Conservation (phyloP, 2,888 invertebrate genomes). For the Pandemis cinnamomeana region DNA sequence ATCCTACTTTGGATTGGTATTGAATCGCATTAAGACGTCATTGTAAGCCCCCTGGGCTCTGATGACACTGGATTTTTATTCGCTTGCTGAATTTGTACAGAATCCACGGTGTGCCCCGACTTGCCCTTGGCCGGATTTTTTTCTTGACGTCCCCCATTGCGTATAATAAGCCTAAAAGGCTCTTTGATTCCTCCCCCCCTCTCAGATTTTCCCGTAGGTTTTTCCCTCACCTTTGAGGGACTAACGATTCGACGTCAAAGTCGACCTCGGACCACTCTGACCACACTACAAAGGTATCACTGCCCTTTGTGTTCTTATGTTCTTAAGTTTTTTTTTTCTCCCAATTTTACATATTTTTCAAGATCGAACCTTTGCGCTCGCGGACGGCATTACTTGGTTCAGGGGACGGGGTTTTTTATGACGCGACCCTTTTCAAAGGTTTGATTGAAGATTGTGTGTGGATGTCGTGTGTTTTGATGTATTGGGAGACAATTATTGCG, state of each 20-base stretch:
- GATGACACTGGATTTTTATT: too few species aligned
- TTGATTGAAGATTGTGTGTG: slow-evolving; percentile 14
- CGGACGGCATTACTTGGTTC: slow-evolving; percentile 21
- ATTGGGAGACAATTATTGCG: neutral
- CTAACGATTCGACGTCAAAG: slow-evolving; percentile 63
- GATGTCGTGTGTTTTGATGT: slow-evolving; percentile 8
- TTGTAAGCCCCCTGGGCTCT: too few species aligned
- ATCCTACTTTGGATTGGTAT: too few species aligned
- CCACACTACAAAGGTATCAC: slow-evolving; percentile 54
- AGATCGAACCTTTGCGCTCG: slow-evolving; percentile 27
- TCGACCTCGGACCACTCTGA: slow-evolving; percentile 55
- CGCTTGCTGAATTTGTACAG: too few species aligned
- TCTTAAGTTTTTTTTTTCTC: slow-evolving; percentile 31
- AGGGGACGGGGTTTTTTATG: slow-evolving; percentile 9
- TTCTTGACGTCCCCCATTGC: slow-evolving; percentile 55
- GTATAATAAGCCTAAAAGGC: slow-evolving; percentile 78
- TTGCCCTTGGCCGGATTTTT: slow-evolving; percentile 17
- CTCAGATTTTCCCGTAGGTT: slow-evolving; percentile 61
- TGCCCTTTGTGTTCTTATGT: slow-evolving; percentile 47
- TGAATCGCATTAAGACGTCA: too few species aligned
- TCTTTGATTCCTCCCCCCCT: slow-evolving; percentile 68
- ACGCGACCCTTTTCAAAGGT: slow-evolving; percentile 21
- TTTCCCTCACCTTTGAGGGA: slow-evolving; percentile 69
- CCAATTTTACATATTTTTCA: slow-evolving; percentile 29
- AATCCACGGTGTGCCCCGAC: too few species aligned